phyloP scores from a whole-genome alignment of 2,888 invertebrate species.

The Eupithecia dodoneata region DNA sequence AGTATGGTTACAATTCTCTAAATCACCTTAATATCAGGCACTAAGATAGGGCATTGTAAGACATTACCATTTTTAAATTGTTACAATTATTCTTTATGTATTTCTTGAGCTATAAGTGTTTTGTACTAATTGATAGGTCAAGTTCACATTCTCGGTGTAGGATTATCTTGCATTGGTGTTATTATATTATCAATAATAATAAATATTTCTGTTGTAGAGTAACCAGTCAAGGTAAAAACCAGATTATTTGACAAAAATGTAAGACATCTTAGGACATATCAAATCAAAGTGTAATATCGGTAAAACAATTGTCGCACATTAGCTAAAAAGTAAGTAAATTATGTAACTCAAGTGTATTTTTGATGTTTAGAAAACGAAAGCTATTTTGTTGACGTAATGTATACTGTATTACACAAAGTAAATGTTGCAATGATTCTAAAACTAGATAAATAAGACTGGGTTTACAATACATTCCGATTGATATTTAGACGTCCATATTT shows the following conservation, averaged over 20 bases:
- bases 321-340: slow-evolving; percentile 42
- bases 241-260: slow-evolving; percentile 37
- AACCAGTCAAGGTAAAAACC: slow-evolving; percentile 35
- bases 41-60: slow-evolving; percentile 27
- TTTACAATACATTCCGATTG: slow-evolving; percentile 52
- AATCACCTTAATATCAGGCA: slow-evolving; percentile 21
- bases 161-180: slow-evolving; percentile 27
- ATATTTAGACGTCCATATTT: slow-evolving; percentile 54
- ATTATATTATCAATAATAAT: slow-evolving; percentile 25
- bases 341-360: slow-evolving; percentile 59
- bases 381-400: slow-evolving; percentile 43
- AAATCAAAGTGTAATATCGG: slow-evolving; percentile 48
- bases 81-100: slow-evolving; percentile 33
- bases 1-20: slow-evolving; percentile 31
- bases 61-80: slow-evolving; percentile 31
- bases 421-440: slow-evolving; percentile 50
- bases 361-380: slow-evolving; percentile 54
- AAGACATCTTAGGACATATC: slow-evolving; percentile 50
- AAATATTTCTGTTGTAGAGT: slow-evolving; percentile 39
- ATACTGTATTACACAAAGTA: slow-evolving; percentile 47
- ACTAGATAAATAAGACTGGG: slow-evolving; percentile 52
- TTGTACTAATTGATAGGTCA: slow-evolving; percentile 28
- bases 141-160: slow-evolving; percentile 27
- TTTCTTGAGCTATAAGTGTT: slow-evolving; percentile 24
- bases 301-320: slow-evolving; percentile 49